These are phyloP conservation scores for Hirundichthys speculiger DNA, from an alignment of 2,113 vertebrate genomes.

Conservation along the genomic window DNA sequence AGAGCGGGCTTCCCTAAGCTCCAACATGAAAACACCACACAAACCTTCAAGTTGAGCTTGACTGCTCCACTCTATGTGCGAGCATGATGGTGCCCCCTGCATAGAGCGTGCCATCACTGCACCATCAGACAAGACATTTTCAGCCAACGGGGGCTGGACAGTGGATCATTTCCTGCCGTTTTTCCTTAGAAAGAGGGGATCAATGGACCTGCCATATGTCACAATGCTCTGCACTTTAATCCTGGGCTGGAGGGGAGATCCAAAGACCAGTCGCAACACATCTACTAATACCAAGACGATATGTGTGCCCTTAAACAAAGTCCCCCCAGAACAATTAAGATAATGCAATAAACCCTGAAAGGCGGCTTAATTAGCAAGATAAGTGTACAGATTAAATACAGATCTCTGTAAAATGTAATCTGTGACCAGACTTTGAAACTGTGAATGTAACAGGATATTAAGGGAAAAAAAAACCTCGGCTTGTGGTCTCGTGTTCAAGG, in stretches of 20 bases:
- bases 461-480: slow-evolving; percentile 32
- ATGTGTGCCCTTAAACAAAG: slow-evolving; percentile 31
- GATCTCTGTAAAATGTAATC: slow-evolving; percentile 26
- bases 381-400: slow-evolving; percentile 57
- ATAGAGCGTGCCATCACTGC: slow-evolving; percentile 10
- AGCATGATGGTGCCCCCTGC: slow-evolving; percentile 50
- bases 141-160: background rate
- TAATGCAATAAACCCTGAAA: slow-evolving; percentile 70
- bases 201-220: slow-evolving; percentile 64
- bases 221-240: slow-evolving; percentile 52
- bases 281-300: slow-evolving; percentile 13
- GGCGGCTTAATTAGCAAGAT: slow-evolving; percentile 52
- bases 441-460: slow-evolving; percentile 57
- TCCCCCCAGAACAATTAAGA: slow-evolving; percentile 63
- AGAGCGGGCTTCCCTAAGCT: slow-evolving; percentile 35
- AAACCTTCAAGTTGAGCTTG: slow-evolving; percentile 60
- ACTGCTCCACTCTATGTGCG: slow-evolving; percentile 62
- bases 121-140: slow-evolving; percentile 10
- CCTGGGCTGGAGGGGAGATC: slow-evolving; percentile 24
- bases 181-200: slow-evolving; percentile 30
- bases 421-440: slow-evolving; percentile 14
- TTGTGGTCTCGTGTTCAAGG: slow-evolving; percentile 27
- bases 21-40: slow-evolving; percentile 56
- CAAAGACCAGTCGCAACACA: slow-evolving; percentile 21
- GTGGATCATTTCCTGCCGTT: slow-evolving; percentile 17